phyloP scores from a whole-genome alignment of 2,113 vertebrate genomes.

The Sprattus sprattus region DNA sequence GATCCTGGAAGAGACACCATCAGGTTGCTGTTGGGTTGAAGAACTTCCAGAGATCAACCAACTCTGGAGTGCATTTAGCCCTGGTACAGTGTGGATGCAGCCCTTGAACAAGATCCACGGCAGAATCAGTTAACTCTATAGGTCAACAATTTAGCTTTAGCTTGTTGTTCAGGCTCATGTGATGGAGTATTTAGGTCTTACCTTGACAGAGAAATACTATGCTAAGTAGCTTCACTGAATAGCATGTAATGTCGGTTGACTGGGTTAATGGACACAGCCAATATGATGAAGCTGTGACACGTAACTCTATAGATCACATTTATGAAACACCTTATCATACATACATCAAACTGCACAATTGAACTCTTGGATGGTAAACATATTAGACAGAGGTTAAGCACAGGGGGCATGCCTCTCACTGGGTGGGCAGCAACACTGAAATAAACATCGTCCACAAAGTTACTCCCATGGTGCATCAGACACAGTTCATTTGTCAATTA shows the following conservation, averaged over 20 bases:
- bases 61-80: background rate
- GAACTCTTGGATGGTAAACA: background rate
- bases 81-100: background rate
- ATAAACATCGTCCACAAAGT: background rate
- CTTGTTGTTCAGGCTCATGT: too few species aligned
- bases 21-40: constrained; percentile 4
- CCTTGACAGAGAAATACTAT: too few species aligned
- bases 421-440: background rate
- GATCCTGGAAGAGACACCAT: constrained; percentile 66
- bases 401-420: background rate
- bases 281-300: background rate
- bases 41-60: background rate
- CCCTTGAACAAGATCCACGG: too few species aligned
- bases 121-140: background rate
- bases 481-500: background rate
- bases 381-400: constrained; percentile 4
- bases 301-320: background rate
- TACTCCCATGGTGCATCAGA: background rate
- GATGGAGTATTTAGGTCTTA: too few species aligned
- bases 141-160: background rate
- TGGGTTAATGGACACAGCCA: background rate
- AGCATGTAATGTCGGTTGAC: background rate
- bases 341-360: background rate
- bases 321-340: background rate
- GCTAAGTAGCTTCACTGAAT: background rate